A percentile compares a stretch with the other conserved stretches of the same genome.
These are phyloP conservation scores for Amblyopsis rosae DNA, from an alignment of 2,113 vertebrate genomes.

Conservation along the genomic window DNA sequence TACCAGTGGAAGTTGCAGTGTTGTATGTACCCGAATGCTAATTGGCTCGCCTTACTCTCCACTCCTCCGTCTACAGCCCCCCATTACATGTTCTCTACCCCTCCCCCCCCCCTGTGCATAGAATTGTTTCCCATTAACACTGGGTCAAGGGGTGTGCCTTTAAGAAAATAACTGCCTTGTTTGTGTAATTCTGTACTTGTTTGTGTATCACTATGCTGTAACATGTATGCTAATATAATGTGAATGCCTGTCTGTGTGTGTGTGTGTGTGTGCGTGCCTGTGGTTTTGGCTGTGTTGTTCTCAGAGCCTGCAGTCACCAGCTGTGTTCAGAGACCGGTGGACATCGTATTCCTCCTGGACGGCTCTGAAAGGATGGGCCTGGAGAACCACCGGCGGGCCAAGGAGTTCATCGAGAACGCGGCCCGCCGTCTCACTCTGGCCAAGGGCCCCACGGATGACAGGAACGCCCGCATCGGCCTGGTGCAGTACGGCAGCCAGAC, in stretches of 20 bases:
- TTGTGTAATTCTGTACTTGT: constrained; percentile 35
- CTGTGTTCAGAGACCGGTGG: constrained; percentile 91
- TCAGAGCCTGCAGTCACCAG: constrained; percentile 91
- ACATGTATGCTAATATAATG: too few relatives aligned
- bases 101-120: background rate
- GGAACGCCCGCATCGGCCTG: constrained; percentile 86
- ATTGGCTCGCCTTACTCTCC: too few relatives aligned
- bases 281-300: constrained; percentile 48
- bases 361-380: constrained; percentile 92
- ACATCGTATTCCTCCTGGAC: constrained; percentile 91
- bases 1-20: background rate
- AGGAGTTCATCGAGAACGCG: constrained; percentile 86
- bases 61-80: too few relatives aligned
- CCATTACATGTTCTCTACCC: too few relatives aligned
- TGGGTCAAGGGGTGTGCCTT: too few relatives aligned
- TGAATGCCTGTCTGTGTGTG: background rate
- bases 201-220: too few relatives aligned
- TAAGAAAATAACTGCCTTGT: too few relatives aligned
- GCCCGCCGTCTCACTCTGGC: constrained; percentile 81
- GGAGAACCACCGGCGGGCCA: constrained; percentile 85
- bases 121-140: constrained; percentile 10
- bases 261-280: background rate
- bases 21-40: background rate
- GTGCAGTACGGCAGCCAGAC: constrained; percentile 85
- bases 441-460: constrained; percentile 61